Conservation (phyloP, 2,797 vertebrate species). For the Spatula versicolor region DNA sequence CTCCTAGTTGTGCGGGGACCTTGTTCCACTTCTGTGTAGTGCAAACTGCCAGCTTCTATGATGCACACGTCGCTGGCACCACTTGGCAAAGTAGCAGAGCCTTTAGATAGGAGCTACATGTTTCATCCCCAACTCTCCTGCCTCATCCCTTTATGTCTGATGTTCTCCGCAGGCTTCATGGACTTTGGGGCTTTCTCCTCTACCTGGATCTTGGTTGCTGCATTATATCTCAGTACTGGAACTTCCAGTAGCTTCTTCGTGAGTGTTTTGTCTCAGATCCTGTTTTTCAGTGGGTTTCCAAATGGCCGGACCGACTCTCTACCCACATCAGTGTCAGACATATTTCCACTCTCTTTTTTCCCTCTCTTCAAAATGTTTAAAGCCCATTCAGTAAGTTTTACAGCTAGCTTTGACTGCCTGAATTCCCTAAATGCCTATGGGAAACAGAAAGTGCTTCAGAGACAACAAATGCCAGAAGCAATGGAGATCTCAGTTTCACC, state of each 20-base stretch:
- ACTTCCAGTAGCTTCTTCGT: neutral
- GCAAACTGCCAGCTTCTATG: neutral
- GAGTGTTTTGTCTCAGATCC: neutral
- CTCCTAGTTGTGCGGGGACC: neutral
- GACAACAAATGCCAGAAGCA: neutral
- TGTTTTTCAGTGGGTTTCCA: neutral
- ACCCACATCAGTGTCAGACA: neutral
- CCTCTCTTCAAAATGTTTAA: neutral
- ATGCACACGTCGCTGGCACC: fast-evolving
- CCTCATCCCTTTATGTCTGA: neutral
- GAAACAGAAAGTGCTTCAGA: neutral
- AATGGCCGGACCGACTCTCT: neutral
- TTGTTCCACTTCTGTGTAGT: fast-evolving
- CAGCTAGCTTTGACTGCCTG: neutral
- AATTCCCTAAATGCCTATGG: neutral
- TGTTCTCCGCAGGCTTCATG: neutral
- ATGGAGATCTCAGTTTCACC: neutral
- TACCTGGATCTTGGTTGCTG: neutral
- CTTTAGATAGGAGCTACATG: neutral
- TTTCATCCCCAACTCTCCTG: neutral
- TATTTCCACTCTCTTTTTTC: neutral
- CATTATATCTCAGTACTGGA: neutral
- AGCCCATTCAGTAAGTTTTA: neutral
- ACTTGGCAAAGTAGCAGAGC: neutral
- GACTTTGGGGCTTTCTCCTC: neutral